A percentile compares a stretch with the other conserved stretches of the same genome.
Conservation (phyloP, 1,140 invertebrate species). For the Wasmannia auropunctata region DNA sequence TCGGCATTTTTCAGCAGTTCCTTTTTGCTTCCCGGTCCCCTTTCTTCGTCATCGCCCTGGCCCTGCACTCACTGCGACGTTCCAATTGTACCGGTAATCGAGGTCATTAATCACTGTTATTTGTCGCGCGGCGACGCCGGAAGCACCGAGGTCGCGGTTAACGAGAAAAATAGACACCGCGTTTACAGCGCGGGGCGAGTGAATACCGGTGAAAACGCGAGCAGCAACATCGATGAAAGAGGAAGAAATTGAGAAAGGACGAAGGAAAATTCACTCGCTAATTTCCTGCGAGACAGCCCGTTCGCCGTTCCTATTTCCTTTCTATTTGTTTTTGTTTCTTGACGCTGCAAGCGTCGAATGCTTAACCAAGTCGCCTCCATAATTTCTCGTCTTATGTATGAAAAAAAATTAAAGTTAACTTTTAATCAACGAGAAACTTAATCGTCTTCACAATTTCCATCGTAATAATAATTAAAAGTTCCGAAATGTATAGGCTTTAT, state of each 20-base stretch:
- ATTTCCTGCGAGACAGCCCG: slow-evolving; percentile 6
- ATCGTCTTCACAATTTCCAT: not conserved
- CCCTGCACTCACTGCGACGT: slow-evolving; percentile 31
- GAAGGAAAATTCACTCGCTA: slow-evolving; percentile 27
- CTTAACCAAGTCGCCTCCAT: not conserved
- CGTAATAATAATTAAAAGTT: slow-evolving; percentile 14
- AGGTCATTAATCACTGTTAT: slow-evolving; percentile 63
- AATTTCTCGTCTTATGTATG: not conserved
- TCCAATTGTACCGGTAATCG: slow-evolving; percentile 55
- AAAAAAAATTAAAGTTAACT: not conserved
- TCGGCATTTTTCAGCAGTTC: slow-evolving; percentile 58
- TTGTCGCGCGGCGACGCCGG: slow-evolving; percentile 53
- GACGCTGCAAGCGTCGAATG: slow-evolving; percentile 1
- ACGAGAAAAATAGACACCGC: slow-evolving; percentile 55
- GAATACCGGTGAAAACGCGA: not conserved
- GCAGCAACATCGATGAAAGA: not conserved
- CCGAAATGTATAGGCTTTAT: not conserved
- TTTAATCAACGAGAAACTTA: not conserved
- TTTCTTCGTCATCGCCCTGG: slow-evolving; percentile 52
- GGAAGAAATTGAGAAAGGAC: slow-evolving; percentile 31
- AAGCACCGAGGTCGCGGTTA: slow-evolving; percentile 58
- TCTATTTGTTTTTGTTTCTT: not conserved
- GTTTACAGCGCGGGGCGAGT: not conserved
- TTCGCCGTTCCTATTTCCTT: not conserved
- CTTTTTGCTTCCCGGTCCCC: slow-evolving; percentile 28